Conservation (phyloP, 2,113 vertebrate genomes). For the Oryzias javanicus region DNA sequence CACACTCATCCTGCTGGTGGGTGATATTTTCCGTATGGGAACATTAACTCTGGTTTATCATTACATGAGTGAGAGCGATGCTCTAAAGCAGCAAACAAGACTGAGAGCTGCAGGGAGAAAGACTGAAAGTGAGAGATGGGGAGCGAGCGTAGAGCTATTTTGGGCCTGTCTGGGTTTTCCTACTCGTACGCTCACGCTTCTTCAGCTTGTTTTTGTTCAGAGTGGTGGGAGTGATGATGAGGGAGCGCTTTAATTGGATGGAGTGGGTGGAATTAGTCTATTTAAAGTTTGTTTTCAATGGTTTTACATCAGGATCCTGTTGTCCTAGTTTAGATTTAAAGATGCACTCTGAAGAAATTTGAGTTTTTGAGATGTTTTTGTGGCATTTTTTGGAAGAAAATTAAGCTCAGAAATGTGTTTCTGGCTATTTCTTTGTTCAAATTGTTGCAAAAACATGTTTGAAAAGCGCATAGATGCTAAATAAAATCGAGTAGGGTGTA, state of each 20-base stretch:
- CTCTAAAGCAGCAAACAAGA: conserved; percentile 6
- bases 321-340: no score
- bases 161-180: conserved; percentile 65
- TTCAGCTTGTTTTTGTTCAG: conserved; percentile 58
- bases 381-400: no score
- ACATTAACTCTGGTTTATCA: conserved; percentile 42
- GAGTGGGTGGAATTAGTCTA: conserved; percentile 7
- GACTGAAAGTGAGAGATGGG: conserved; percentile 53
- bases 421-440: no score
- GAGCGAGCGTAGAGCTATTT: conserved; percentile 59
- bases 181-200: conserved; percentile 51
- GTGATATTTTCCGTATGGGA: conserved; percentile 56
- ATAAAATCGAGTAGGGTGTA: no score
- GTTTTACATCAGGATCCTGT: no score
- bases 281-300: conserved; percentile 11
- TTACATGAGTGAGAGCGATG: conserved; percentile 29
- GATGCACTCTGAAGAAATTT: no score
- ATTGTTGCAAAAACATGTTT: no score
- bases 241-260: conserved; percentile 53
- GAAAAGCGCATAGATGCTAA: no score
- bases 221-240: conserved; percentile 60
- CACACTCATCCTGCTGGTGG: conserved; percentile 41
- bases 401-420: no score
- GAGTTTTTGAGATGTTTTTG: no score
- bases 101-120: conserved; percentile 18